Base-by-base conservation (phyloP, 2,797 vertebrate species). In the Ibycter americanus region DNA sequence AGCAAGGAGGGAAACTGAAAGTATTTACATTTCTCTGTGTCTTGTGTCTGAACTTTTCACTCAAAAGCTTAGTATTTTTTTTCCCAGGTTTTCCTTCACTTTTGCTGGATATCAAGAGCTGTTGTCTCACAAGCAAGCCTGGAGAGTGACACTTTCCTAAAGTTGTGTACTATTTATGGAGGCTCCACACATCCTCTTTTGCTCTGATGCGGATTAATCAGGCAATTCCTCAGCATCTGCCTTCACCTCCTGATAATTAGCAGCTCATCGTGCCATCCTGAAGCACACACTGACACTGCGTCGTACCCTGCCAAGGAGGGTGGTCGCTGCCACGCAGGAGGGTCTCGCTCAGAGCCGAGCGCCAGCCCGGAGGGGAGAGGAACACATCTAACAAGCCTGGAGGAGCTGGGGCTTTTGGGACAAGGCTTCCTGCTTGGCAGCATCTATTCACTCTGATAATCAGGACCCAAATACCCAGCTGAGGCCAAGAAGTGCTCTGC, bases 181-280 rank as follows among this genome's bases (percentile, higher is more conserved):
- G 78, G 82, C 74, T 96, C 83, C 89, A 62, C 49, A 79, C 21
- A 3, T 27, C 29, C 77, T 83, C 74, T 86, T 96, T 77, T 85
- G 79, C 83, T 93, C 77, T 32, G 46, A 4, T 40, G 27, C 21
- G 26, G 81, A 79, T 83, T 91, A 89, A 72, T 23, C 79, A 58
- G 46, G 29, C 22, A 79, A 89, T 87, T 90, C 65, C 65, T 84
- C 51, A 20, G 62, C 3, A 29, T 34, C 65, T 93, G 74, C 89
- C 59, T 93, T 87, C 32, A 26, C 52, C 68, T 82, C 83, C 89
- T 29, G 4, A 86, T 95, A 94, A 88, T 92, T 79, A 95, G 72
- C 89, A 88, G 82, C 71, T 94, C 56, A 11, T 59, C 3, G 9
- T 29, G 52, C 71, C 34, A 70, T 22, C 79, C 87, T 56, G 90